These are phyloP conservation scores for Mya arenaria DNA, from an alignment of 1,140 invertebrate species.

Conservation along the genomic window DNA sequence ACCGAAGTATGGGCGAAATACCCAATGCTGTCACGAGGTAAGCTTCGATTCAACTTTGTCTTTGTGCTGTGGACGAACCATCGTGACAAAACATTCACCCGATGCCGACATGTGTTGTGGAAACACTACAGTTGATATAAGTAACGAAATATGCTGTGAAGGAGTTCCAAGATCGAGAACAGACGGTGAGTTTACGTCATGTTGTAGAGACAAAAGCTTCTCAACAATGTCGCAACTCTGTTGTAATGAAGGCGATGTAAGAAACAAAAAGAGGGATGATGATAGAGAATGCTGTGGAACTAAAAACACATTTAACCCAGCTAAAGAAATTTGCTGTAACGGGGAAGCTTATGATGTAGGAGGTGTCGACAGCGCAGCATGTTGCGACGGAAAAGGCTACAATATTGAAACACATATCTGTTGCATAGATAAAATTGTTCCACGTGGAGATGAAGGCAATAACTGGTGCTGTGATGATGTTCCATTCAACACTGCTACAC, in stretches of 20 bases:
- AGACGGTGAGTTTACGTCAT: background rate
- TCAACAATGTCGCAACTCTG: background rate
- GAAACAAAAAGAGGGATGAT: conserved; percentile 4
- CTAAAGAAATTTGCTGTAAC: conserved; percentile 26
- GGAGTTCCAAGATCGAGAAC: background rate
- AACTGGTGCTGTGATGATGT: conserved; percentile 31
- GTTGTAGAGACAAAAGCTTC: conserved; percentile 17
- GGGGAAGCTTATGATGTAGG: background rate
- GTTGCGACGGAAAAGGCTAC: conserved; percentile 9
- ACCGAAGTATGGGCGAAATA: conserved; percentile 1
- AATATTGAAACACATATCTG: conserved; percentile 14
- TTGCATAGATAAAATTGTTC: background rate
- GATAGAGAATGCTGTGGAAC: conserved; percentile 17
- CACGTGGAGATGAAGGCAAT: background rate
- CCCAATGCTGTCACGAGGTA: conserved; percentile 23
- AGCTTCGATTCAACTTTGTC: conserved; percentile 18
- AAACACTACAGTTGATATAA: background rate
- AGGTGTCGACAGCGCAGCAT: conserved; percentile 1
- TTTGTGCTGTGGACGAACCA: conserved; percentile 5
- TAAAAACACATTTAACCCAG: conserved; percentile 3
- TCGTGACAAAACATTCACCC: conserved; percentile 22
- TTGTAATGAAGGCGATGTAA: background rate
- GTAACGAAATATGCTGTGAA: conserved; percentile 36
- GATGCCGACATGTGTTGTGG: background rate
- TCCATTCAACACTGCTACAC: conserved; percentile 28